phyloP scores from a whole-genome alignment of 2,888 invertebrate species.

The Hyles lineata region DNA sequence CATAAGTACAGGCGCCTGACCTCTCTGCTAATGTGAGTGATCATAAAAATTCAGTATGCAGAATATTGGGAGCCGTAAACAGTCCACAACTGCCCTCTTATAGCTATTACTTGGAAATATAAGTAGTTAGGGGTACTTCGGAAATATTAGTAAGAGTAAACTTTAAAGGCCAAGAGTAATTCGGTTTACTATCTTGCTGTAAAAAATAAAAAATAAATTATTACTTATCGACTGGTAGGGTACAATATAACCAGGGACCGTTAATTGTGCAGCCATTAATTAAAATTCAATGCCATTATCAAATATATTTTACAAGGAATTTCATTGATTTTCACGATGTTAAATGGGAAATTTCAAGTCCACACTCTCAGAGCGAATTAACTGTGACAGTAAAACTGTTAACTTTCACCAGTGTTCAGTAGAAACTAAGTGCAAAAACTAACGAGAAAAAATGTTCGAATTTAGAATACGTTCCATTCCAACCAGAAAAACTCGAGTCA shows the following conservation, averaged over 20 bases:
- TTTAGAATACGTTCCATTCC: background rate
- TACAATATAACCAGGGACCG: no score
- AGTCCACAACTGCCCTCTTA: background rate
- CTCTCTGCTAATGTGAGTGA: constrained; percentile 19
- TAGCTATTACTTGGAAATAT: background rate
- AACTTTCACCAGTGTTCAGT: no score
- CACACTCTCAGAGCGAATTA: no score
- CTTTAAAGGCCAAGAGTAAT: background rate
- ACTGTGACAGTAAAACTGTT: no score
- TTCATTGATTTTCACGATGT: no score
- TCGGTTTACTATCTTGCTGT: background rate
- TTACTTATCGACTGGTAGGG: no score
- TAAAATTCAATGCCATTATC: no score
- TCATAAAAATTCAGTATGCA: constrained; percentile 21
- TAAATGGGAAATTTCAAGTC: no score
- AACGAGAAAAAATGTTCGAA: background rate
- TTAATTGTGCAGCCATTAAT: no score
- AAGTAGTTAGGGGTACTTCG: background rate
- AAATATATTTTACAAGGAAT: no score
- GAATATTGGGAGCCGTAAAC: constrained; percentile 13
- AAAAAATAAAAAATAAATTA: background rate
- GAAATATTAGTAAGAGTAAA: background rate
- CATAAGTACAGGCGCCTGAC: constrained; percentile 15
- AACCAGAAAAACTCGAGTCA: background rate
- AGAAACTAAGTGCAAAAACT: background rate